Evolutionary conservation across 2,113 vertebrate species (phyloP).

Genomic region (Micronycteris hirsuta): DNA sequence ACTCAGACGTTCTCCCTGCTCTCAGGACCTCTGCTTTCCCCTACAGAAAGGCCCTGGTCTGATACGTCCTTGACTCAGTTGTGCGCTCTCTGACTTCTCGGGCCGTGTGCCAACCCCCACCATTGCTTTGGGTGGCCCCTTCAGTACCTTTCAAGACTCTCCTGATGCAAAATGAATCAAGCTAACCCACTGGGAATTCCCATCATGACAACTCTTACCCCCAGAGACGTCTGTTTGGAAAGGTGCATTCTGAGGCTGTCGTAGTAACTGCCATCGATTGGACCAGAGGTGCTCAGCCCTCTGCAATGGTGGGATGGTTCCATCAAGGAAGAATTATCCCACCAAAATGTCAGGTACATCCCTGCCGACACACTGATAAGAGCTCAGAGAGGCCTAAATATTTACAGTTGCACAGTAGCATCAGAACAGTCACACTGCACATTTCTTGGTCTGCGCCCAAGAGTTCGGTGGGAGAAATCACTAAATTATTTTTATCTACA

Average conservation of each 20-base stretch:
- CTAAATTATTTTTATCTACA: slow-evolving; percentile 70
- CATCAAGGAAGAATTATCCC: neutral
- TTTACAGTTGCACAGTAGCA: slow-evolving; percentile 18
- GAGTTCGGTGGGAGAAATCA: slow-evolving; percentile 57
- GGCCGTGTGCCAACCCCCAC: neutral
- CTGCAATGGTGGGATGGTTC: neutral
- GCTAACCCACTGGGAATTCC: neutral
- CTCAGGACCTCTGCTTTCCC: neutral
- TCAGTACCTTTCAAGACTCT: neutral
- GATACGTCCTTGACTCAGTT: neutral
- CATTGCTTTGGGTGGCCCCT: neutral
- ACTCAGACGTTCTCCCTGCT: neutral
- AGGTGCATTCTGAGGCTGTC: neutral
- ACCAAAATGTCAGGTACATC: neutral
- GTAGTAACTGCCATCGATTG: neutral
- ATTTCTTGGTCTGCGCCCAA: slow-evolving; percentile 55
- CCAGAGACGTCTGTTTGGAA: neutral
- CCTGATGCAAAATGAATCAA: neutral
- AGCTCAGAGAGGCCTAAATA: neutral
- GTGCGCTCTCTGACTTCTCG: neutral
- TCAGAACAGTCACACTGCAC: slow-evolving; percentile 2
- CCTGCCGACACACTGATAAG: neutral
- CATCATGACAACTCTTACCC: neutral
- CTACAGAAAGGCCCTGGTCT: neutral
- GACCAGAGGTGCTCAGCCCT: neutral